Evolutionary conservation across 2,888 invertebrate species (phyloP), one percentile per base, ranked within the genome.

Genomic region (Acanthopleura granulata): DNA sequence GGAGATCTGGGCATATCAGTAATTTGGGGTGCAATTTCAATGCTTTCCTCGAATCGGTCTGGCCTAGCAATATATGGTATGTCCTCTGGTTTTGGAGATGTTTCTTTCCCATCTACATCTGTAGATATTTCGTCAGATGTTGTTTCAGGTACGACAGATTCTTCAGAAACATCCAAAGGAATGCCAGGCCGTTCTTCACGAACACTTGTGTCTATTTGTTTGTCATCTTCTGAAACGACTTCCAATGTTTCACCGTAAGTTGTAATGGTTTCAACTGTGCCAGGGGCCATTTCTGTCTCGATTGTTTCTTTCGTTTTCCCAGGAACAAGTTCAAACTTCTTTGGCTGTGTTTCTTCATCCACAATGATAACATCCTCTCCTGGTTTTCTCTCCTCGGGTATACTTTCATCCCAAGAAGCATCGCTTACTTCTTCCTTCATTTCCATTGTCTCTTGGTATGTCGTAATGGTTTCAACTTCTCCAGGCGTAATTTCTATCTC

Each of bases 31-130:
- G 22, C 25, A 22, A 66, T 66, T 66, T 66, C 66, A 66, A 66
- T 66, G 29, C 15, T 66, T 66, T 66, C 66, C 25, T 66, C 66
- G 25, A 66, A 57, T 40, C 40, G 40, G 57, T n/a, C 57, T 57
- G 57, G 57, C 12, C 22, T 4, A 40, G 9, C 40, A 40, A 40
- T 40, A 40, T 40, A 40, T 9, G 40, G 40, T 9, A 40, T 40
- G 40, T 40, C 40, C 40, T 40, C 40, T 40, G 40, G 40, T 40
- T 40, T 40, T 9, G 9, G 40, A 40, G 40, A 40, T 6, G 40
- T 40, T 40, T 40, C 40, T 40, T 9, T 40, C 40, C 9, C 40
- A 40, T 40, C 40, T 40, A 40, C 9, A 12, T 57, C 57, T 57
- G 57, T 57, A n/a, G 22, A 57, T 57, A n/a, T 57, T 27, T 66